Base-by-base conservation (phyloP, 2,797 vertebrate genomes). In the Buphagus erythrorhynchus region DNA sequence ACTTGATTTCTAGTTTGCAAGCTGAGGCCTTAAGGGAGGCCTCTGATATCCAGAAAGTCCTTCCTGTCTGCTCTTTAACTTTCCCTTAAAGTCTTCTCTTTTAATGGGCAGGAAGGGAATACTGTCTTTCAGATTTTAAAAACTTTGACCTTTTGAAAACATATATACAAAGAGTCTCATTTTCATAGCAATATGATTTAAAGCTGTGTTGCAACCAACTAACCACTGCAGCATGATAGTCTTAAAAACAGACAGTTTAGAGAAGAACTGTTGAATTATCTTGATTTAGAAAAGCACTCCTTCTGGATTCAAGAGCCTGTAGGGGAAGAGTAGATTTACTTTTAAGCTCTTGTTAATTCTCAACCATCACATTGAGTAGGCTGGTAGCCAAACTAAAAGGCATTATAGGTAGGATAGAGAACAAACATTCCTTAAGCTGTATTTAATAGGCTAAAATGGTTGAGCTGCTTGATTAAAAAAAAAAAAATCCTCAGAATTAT, bases 301-400 rank as follows among this genome's bases (percentile, higher is more conserved):
- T 88, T 38, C 35, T 58, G 69, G 54, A 84, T 78, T 95, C 58
- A 59, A 1, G 49, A 55, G 40, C 22, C 66, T 72, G 22, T 24
- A 78, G 58, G 40, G 73, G 33, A 93, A 66, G 57, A 86, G 66
- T 17, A 76, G 61, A 77, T 76, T 59, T 88, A 35, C 55, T 65
- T 59, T 71, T 92, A 90, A 91, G 33, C 48, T 72, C 83, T 89
- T 92, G 62, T 63, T 97, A 95, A 92, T 86, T 77, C 83, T 93
- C 58, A 90, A 4, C 52, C 26, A 6, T 65, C 62, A 87, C 68
- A 82, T 25, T 77, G 67, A 80, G 71, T 33, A 73, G 85, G 73
- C 77, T 82, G 62, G 28, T 92, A 86, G 87, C 43, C 82, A 88
- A 82, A 89, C 31, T 67, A 92, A 92, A 73, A 86, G 82, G 54